phyloP scores from a whole-genome alignment of 2,888 invertebrate genomes.

The Tetranychus piercei region DNA sequence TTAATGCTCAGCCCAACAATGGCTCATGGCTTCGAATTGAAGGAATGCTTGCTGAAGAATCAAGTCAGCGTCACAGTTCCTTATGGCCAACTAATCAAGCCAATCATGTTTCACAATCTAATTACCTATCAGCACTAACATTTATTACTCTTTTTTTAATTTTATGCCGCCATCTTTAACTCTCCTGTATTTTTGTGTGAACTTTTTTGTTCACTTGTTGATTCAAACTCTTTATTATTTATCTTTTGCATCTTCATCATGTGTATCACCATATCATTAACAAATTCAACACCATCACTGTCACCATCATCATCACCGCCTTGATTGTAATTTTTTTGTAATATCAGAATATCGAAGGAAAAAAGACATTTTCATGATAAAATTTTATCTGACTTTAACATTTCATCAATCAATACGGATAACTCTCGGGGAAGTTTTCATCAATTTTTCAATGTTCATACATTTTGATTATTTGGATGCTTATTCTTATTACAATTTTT shows the following conservation, averaged over 20 bases:
- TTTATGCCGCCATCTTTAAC: not conserved
- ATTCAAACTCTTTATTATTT: not conserved
- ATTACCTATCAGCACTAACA: not conserved
- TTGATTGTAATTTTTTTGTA: not conserved
- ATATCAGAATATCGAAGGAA: not conserved
- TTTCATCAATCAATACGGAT: not conserved
- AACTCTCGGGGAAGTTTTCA: too few species aligned
- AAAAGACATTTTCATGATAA: not conserved
- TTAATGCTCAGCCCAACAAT: constrained; percentile 25
- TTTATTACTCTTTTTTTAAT: not conserved
- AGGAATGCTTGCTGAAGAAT: constrained; percentile 7
- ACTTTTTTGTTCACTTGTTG: not conserved
- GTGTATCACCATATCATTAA: too few species aligned
- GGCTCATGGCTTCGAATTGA: constrained; percentile 20
- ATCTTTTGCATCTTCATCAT: not conserved
- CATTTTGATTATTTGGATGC: too few species aligned
- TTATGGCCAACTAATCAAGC: not conserved
- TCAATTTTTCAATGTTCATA: too few species aligned
- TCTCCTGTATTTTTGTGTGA: not conserved
- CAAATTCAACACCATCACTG: not conserved
- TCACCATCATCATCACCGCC: not conserved
- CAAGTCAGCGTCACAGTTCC: not conserved
- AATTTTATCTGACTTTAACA: not conserved
- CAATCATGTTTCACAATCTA: not conserved
- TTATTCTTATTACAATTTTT: too few species aligned